Conservation (phyloP, 2,888 invertebrate genomes). For the Lomographa bimaculata region DNA sequence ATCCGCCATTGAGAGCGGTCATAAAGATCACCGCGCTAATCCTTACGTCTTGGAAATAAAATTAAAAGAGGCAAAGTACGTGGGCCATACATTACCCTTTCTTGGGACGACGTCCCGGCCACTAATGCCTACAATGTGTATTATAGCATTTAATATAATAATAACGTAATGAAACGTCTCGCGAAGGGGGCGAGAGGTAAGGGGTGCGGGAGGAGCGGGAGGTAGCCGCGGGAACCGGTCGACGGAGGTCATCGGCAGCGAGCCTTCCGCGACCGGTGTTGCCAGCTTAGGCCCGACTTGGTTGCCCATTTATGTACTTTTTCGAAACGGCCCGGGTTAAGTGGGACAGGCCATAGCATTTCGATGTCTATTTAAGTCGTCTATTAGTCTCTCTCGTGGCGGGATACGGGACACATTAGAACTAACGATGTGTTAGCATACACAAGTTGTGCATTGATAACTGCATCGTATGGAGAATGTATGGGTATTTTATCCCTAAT, state of each 20-base stretch:
- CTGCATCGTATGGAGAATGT: constrained; percentile 1
- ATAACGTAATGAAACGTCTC: constrained; percentile 83
- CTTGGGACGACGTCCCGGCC: constrained; percentile 63
- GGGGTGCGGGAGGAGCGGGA: constrained; percentile 42
- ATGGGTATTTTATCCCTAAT: neutral
- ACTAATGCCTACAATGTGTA: constrained; percentile 82
- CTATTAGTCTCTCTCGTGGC: constrained; percentile 45
- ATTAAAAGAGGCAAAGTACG: constrained; percentile 44
- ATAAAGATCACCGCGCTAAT: constrained; percentile 66
- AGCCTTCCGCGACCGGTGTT: constrained; percentile 78
- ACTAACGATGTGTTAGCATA: constrained; percentile 36
- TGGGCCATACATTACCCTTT: constrained; percentile 66
- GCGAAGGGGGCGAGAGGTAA: constrained; percentile 44
- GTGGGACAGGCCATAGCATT: constrained; percentile 57
- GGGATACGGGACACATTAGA: constrained; percentile 40
- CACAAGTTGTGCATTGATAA: constrained; percentile 18
- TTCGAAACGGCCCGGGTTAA: constrained; percentile 53
- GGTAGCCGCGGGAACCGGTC: constrained; percentile 73
- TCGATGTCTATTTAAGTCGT: constrained; percentile 48
- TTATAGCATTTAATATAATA: constrained; percentile 84
- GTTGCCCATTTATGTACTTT: constrained; percentile 63
- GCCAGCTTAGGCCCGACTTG: constrained; percentile 56
- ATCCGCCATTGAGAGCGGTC: constrained; percentile 61
- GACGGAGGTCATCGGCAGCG: constrained; percentile 80
- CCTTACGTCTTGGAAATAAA: constrained; percentile 60